A percentile compares a stretch with the other conserved stretches of the same genome.
Evolutionary conservation across 2,888 invertebrate species (phyloP).

Genomic region (Microplitis deprimator): DNA sequence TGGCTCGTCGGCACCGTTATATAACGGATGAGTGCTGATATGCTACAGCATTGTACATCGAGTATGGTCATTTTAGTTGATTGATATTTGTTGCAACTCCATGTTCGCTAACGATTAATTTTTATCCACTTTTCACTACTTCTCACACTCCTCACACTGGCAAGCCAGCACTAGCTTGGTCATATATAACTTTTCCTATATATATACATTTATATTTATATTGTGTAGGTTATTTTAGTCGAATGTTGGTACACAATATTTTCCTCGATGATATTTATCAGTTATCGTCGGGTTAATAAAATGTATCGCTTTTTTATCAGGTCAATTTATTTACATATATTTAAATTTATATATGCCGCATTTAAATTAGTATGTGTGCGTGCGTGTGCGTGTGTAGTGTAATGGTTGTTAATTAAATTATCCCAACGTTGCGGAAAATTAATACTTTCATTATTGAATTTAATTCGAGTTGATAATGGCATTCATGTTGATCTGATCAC

Average conservation of each 20-base stretch:
- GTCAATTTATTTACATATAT: not conserved
- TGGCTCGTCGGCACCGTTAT: not conserved
- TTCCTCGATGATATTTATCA: not conserved
- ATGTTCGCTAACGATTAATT: slow-evolving; percentile 14
- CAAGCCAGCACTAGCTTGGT: no score
- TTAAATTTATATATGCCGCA: not conserved
- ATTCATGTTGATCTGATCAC: not conserved
- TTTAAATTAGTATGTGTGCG: not conserved
- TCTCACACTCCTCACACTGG: no score
- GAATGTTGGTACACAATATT: not conserved
- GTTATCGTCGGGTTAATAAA: not conserved
- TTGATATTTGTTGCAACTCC: slow-evolving; percentile 48
- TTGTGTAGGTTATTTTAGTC: no score
- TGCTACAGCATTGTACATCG: slow-evolving; percentile 26
- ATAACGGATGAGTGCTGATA: slow-evolving; percentile 37
- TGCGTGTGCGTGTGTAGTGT: not conserved
- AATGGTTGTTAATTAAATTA: not conserved
- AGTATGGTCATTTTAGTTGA: slow-evolving; percentile 46
- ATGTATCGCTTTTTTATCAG: not conserved
- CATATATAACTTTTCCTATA: no score
- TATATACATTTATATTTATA: no score
- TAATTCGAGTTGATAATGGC: not conserved
- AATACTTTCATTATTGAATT: not conserved
- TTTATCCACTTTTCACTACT: slow-evolving; percentile 14
- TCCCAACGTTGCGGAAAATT: not conserved